A percentile compares a stretch with the other conserved stretches of the same genome.
phyloP scores from a whole-genome alignment of 2,113 vertebrate species.

The Passer domesticus region DNA sequence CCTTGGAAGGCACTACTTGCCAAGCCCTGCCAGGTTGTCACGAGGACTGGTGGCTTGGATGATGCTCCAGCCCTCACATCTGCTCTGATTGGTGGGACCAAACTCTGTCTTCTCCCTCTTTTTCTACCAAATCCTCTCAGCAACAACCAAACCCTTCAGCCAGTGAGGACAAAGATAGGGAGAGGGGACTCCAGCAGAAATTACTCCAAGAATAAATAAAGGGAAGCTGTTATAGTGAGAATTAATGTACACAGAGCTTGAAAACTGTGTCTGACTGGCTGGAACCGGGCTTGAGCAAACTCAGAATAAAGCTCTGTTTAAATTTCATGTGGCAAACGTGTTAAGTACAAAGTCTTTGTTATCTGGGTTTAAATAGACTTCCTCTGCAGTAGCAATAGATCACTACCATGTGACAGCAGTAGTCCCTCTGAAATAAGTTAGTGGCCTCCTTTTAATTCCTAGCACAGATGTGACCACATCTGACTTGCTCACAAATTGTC shows the following conservation, averaged over 20 bases:
- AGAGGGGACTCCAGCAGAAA: neutral
- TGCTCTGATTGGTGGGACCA: neutral
- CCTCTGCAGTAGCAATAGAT: neutral
- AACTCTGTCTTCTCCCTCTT: neutral
- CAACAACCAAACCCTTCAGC: neutral
- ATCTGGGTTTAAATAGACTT: slow-evolving; percentile 26
- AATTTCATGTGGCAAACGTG: neutral
- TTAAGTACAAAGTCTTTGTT: neutral
- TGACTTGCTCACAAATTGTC: neutral
- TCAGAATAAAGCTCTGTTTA: neutral
- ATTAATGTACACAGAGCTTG: neutral
- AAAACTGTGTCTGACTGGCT: neutral
- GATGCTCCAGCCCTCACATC: neutral
- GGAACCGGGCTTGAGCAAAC: neutral
- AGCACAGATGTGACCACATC: slow-evolving; percentile 37
- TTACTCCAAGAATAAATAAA: neutral
- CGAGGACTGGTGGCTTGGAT: neutral
- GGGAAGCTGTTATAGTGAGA: neutral
- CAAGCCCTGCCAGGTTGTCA: neutral
- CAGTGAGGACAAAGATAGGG: neutral
- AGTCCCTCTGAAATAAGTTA: slow-evolving; percentile 6
- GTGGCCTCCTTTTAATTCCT: neutral
- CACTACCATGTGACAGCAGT: slow-evolving; percentile 11
- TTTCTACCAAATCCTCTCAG: neutral
- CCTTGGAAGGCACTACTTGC: neutral